Conservation (phyloP, 2,888 invertebrate species). For the Alentia gelatinosa region DNA sequence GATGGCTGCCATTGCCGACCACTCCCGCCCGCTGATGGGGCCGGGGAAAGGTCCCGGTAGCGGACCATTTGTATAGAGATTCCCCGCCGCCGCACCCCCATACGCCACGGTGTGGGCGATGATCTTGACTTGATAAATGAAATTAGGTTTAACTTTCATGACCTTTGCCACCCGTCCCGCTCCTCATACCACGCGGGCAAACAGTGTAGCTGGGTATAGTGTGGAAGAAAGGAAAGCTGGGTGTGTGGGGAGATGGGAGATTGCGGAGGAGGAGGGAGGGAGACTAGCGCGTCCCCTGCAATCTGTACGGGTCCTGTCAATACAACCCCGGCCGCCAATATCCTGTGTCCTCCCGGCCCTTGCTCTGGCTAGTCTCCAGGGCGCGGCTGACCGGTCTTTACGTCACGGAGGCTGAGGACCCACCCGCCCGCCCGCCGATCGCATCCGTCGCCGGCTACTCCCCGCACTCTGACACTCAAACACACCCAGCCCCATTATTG, state of each 20-base stretch:
- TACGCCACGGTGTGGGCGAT: background rate
- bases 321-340: constrained; percentile 8
- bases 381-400: background rate
- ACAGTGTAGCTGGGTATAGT: background rate
- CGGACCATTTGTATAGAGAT: background rate
- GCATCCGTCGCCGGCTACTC: background rate
- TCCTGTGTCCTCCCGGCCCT: constrained; percentile 6
- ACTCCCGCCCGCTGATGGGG: background rate
- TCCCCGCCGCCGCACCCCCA: background rate
- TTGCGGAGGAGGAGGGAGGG: background rate
- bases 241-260: background rate
- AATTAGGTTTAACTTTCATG: background rate
- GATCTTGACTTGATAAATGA: background rate
- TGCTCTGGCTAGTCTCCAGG: constrained; percentile 1
- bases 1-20: background rate
- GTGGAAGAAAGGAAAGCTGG: background rate
- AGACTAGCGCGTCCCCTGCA: background rate
- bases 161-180: background rate
- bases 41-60: background rate
- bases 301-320: constrained; percentile 11
- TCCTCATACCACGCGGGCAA: background rate
- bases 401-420: background rate
- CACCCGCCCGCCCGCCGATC: background rate
- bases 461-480: constrained; percentile 22
- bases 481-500: constrained; percentile 23